Evolutionary conservation across 2,797 vertebrate genomes (phyloP), one percentile per base, ranked within the genome.

Genomic region (Poeciliopsis turneri): DNA sequence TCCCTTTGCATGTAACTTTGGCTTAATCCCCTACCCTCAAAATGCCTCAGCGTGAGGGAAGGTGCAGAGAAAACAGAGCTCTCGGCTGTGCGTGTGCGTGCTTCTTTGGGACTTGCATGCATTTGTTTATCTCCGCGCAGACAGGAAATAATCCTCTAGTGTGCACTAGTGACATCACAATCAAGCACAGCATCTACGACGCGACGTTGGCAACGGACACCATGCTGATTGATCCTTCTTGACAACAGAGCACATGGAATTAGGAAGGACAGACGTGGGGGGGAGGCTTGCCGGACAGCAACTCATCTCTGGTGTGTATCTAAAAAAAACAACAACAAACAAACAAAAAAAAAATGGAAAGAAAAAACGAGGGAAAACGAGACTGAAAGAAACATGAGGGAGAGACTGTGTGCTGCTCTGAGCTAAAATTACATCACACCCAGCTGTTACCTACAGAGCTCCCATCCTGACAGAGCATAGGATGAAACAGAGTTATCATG

Each of bases 1-100:
- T 78, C 72, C 69, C 75, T 53, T 71, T 59, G 71, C 78, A 76
- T 41, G 30, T 55, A 85, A 82, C 55, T 84, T 87, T 64, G 28
- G 64, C 78, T 57, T 90, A 88, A 93, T 89, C 90, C 84, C 33
- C 81, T 70, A 25, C 79, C 82, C 83, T 79, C 77, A 80, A 73
- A 68, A 77, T 51, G 81, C 78, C 76, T 81, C 72, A 57, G 66
- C n/a, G 43, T 51, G 83, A 86, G 80, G 9, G 47, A 79, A 82
- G 30, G 59, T 72, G 73, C 23, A 53, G 74, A 74, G 45, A 70
- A 78, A 79, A 73, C 64, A 16, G 45, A 6, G 41, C 68, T 70
- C 68, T 45, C 7, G 23, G 68, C 18, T 16, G 6, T 45, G 66
- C 4, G 61, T 23, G 70, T n/a, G 75, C 41, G 61, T 36, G 41